phyloP scores from a whole-genome alignment of 2,888 invertebrate genomes.

The Chouioia cunea region DNA sequence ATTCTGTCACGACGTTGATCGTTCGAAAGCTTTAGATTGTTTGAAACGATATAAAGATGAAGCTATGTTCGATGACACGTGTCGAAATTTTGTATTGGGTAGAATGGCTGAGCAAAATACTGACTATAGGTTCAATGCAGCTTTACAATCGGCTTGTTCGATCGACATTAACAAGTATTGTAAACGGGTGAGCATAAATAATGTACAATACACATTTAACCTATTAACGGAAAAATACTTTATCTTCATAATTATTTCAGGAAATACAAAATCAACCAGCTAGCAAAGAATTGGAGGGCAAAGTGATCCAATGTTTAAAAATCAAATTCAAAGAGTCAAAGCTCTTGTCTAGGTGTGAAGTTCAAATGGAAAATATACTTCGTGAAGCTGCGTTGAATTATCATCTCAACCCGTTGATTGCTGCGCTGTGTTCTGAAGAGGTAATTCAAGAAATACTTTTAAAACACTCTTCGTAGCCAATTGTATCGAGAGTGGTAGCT shows the following conservation, averaged over 20 bases:
- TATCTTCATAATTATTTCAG: conserved; percentile 43
- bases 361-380: conserved; percentile 84
- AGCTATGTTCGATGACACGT: conserved; percentile 83
- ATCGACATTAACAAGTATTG: conserved; percentile 85
- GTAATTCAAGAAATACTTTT: conserved; percentile 65
- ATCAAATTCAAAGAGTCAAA: conserved; percentile 81
- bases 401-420: conserved; percentile 88
- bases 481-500: conserved; percentile 51
- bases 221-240: conserved; percentile 1
- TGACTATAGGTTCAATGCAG: conserved; percentile 91
- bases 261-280: conserved; percentile 59
- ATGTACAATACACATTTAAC: background rate
- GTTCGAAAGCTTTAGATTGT: conserved; percentile 80
- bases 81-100: conserved; percentile 86
- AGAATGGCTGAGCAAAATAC: conserved; percentile 91
- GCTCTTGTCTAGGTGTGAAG: conserved; percentile 82
- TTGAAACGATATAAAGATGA: conserved; percentile 84
- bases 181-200: conserved; percentile 69
- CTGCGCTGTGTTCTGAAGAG: conserved; percentile 81
- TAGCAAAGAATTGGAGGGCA: conserved; percentile 85
- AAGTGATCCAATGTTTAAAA: conserved; percentile 87
- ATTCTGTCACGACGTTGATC: conserved; percentile 81
- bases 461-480: conserved; percentile 57
- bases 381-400: conserved; percentile 92
- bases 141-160: conserved; percentile 84